Percentiles rank a stretch among this genome's conserved stretches.
phyloP scores from a whole-genome alignment of 1,140 invertebrate genomes.

The Drosophila albomicans region DNA sequence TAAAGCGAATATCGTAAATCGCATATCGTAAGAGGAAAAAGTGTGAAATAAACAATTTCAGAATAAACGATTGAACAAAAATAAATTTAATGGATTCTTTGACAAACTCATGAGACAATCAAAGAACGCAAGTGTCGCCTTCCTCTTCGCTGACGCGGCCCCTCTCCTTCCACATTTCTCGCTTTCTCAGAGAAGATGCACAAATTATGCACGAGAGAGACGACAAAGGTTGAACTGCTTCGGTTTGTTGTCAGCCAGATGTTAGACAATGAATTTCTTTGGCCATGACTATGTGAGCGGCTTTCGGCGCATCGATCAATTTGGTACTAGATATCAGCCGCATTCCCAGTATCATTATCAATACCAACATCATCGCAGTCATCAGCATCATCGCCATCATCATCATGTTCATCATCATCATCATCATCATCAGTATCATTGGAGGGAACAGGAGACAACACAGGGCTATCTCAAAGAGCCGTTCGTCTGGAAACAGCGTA shows the following conservation, averaged over 20 bases:
- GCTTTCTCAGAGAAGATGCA: constrained; percentile 33
- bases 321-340: constrained; percentile 20
- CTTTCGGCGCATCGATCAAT: constrained; percentile 68
- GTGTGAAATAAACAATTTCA: background rate
- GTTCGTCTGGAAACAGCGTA: constrained; percentile 59
- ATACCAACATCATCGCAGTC: background rate
- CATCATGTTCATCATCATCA: constrained; percentile 6
- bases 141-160: too few relatives aligned
- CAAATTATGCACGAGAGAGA: constrained; percentile 23
- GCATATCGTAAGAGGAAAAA: background rate
- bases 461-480: constrained; percentile 58
- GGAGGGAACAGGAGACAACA: constrained; percentile 53
- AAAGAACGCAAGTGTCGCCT: too few relatives aligned
- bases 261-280: constrained; percentile 73
- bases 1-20: background rate
- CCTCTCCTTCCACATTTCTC: background rate
- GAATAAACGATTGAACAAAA: background rate
- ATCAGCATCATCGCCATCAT: background rate
- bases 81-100: background rate
- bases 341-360: background rate
- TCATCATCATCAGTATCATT: constrained; percentile 32
- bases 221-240: constrained; percentile 36
- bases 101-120: background rate
- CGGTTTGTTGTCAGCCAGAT: constrained; percentile 41
- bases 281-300: constrained; percentile 73